Conservation (phyloP, 2,113 vertebrate species). For the Hydrolagus affinis region DNA sequence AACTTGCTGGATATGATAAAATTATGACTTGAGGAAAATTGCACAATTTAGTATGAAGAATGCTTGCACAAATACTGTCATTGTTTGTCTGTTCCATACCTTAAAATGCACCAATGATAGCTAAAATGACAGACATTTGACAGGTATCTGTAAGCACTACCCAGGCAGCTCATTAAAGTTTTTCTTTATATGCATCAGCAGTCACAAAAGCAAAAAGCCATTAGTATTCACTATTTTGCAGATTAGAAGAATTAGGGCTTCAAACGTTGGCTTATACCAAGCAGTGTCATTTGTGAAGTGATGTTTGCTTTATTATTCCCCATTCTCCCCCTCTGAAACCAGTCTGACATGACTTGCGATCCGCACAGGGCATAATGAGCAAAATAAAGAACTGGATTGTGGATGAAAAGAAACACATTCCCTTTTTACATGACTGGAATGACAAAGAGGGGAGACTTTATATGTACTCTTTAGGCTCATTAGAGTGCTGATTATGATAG, state of each 20-base stretch:
- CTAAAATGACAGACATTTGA: conserved; percentile 77
- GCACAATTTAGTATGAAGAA: conserved; percentile 80
- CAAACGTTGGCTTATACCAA: conserved; percentile 78
- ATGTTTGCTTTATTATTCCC: conserved; percentile 77
- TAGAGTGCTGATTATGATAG: conserved; percentile 99
- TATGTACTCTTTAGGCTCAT: conserved; percentile 86
- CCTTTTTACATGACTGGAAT: conserved; percentile 82
- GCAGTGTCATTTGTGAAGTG: conserved; percentile 77
- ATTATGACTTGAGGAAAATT: conserved; percentile 83
- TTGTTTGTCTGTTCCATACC: conserved; percentile 70
- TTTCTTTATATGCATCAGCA: conserved; percentile 77
- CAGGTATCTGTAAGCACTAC: conserved; percentile 77
- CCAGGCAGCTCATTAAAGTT: conserved; percentile 80
- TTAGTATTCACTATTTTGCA: conserved; percentile 88
- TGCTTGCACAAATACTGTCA: conserved; percentile 77
- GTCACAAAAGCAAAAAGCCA: conserved; percentile 80
- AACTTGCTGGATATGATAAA: conserved; percentile 48
- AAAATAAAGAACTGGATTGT: conserved; percentile 78
- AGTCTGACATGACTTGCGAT: conserved; percentile 80
- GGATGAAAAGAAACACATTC: conserved; percentile 76
- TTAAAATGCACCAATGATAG: conserved; percentile 74
- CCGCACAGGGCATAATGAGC: conserved; percentile 73
- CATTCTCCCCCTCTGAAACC: conserved; percentile 73
- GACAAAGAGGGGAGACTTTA: conserved; percentile 82
- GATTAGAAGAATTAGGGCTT: conserved; percentile 83